Evolutionary conservation across 2,888 invertebrate genomes (phyloP).

Genomic region (Epistrophe grossulariae): DNA sequence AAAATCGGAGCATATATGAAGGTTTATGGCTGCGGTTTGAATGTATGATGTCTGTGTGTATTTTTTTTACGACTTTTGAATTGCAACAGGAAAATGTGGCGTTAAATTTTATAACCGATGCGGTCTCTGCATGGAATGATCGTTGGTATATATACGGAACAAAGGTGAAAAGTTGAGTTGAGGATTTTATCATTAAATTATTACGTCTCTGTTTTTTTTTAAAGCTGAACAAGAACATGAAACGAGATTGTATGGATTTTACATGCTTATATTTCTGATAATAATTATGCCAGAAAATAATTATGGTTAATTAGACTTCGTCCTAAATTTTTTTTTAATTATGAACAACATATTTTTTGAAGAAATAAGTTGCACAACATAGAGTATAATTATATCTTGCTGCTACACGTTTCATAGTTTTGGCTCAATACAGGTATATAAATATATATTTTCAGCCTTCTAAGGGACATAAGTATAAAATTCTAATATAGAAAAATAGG

Average conservation of each 20-base stretch:
- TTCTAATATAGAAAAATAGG: no score
- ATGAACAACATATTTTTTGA: no score
- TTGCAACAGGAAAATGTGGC: slow-evolving; percentile 58
- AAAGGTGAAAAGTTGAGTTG: slow-evolving; percentile 4
- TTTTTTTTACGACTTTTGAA: slow-evolving; percentile 59
- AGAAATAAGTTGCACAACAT: no score
- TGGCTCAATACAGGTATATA: no score
- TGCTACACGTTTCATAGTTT: no score
- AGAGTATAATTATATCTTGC: no score
- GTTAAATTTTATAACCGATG: slow-evolving; percentile 53
- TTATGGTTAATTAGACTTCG: background rate
- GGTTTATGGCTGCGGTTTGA: slow-evolving; percentile 44
- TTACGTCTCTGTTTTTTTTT: background rate
- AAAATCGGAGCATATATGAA: slow-evolving; percentile 56
- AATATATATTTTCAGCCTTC: no score
- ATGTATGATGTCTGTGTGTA: background rate
- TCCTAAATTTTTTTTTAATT: background rate
- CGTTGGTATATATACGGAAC: background rate
- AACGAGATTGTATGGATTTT: background rate
- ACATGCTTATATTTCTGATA: background rate
- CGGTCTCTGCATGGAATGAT: slow-evolving; percentile 14
- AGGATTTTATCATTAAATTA: slow-evolving; percentile 7
- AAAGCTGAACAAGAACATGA: background rate
- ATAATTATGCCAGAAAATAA: background rate
- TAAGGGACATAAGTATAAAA: no score